A percentile compares a stretch with the other conserved stretches of the same genome.
Evolutionary conservation across 2,113 vertebrate genomes (phyloP).

Genomic region (Malurus elegans): DNA sequence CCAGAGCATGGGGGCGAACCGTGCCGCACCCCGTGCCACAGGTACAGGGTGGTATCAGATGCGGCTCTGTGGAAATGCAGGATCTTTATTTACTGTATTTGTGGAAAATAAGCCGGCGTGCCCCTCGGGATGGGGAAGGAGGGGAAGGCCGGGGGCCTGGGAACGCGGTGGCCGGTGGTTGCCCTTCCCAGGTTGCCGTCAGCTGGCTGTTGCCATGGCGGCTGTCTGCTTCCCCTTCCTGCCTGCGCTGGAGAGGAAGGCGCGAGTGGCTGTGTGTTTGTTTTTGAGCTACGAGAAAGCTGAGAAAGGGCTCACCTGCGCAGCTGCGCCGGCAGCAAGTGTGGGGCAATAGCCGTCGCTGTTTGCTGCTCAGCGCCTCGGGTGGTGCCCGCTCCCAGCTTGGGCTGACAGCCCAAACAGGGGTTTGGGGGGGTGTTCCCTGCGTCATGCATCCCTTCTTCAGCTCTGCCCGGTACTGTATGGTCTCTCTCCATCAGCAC

Average conservation of each 20-base stretch:
- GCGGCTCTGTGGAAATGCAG: not conserved
- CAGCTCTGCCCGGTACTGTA: accelerated
- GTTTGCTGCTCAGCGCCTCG: accelerated
- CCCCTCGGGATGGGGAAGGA: not conserved
- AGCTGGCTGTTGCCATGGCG: constrained; percentile 30
- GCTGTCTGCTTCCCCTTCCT: constrained; percentile 50
- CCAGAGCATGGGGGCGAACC: accelerated
- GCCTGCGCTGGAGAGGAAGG: not conserved
- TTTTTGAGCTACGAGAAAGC: constrained; percentile 1
- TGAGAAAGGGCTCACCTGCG: constrained; percentile 23
- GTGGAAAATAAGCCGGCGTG: not conserved
- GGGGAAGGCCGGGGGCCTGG: constrained; percentile 30
- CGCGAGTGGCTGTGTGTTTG: not conserved
- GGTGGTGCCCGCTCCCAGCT: not conserved
- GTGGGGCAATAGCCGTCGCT: not conserved
- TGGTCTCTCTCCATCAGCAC: not conserved
- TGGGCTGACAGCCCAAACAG: not conserved
- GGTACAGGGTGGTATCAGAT: not conserved
- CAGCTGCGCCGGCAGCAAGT: not conserved
- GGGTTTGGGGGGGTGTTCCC: not conserved
- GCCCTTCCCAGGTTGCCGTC: constrained; percentile 53
- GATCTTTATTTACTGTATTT: not conserved
- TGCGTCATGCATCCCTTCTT: too few species aligned
- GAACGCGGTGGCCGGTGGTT: constrained; percentile 8
- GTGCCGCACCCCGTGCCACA: accelerated